Base-by-base conservation (phyloP, 2,113 vertebrate species). In the Electrona antarctica region DNA sequence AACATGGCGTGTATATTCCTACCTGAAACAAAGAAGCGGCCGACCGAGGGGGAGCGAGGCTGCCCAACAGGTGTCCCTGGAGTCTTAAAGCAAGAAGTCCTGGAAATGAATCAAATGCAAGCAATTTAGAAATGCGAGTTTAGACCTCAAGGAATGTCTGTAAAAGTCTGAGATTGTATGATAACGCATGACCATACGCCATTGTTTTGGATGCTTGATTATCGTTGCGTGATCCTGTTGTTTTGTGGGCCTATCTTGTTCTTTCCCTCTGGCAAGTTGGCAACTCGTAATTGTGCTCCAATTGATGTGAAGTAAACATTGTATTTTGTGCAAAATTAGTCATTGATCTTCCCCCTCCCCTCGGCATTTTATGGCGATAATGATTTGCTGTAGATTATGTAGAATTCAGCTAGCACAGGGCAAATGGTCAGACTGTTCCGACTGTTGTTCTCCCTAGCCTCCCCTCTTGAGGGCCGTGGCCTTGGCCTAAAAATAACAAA, bases 111-210 rank as follows among this genome's bases (percentile, higher is more conserved):
- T 75, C 76, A 76, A 61, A 62, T 69, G 67, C 64, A 49, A 75
- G 52, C 72, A 51, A 60, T 81, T 29, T 21, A 21, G n/a, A 75
- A 74, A 57, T 14, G 41, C 13, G 10, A 50, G 15, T 69, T 69
- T 61, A 29, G 58, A 81, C 75, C 49, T 10, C 9, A 1, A 60
- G 67, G 77, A 86, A 81, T 77, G 67, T 69, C 72, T 80, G 59
- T 49, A 46, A 13, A 21, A 70, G 70, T 48, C 21, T 50, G 33
- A 12, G 45, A 21, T 15, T 76, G 74, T 68, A 71, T 21, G 69
- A 79, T 73, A 29, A 56, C 63, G 63, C 12, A 46, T 69, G 71
- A 83, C 56, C 11, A 54, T 70, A 58, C 80, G 71, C 52, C 48
- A 64, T 75, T 66, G 33, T 41, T 41, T 41, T 41, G 29, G 29